Evolutionary conservation across 2,113 vertebrate species (phyloP).

Genomic region (Brienomyrus longianalis): DNA sequence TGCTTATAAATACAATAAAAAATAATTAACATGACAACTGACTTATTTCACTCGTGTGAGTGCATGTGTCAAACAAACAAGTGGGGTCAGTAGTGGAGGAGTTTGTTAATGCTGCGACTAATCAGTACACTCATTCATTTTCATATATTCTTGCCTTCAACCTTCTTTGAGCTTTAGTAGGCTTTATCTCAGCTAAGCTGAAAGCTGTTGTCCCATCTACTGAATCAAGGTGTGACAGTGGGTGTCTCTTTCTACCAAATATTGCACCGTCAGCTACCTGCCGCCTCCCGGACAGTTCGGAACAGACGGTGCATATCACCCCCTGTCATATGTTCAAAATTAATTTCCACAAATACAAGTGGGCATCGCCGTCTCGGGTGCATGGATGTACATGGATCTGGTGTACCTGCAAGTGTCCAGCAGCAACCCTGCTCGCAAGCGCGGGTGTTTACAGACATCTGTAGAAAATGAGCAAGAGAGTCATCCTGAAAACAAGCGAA

Average conservation of each 20-base stretch:
- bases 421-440: not conserved
- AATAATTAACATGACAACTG: not conserved
- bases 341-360: not conserved
- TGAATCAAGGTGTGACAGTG: not conserved
- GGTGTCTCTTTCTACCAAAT: not conserved
- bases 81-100: not conserved
- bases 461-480: not conserved
- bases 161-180: not conserved
- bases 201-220: not conserved
- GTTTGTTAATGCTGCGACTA: not conserved
- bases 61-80: not conserved
- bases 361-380: not conserved
- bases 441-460: not conserved
- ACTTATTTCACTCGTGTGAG: not conserved
- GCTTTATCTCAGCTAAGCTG: not conserved
- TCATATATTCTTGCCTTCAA: not conserved
- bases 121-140: not conserved
- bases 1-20: not conserved
- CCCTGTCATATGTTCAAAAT: not conserved
- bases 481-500: slow-evolving; percentile 17
- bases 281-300: not conserved
- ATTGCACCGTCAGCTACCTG: not conserved
- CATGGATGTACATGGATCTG: not conserved
- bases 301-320: not conserved
- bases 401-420: not conserved